Base-by-base conservation (phyloP, 2,113 vertebrate species). In the Elanus axillaris region DNA sequence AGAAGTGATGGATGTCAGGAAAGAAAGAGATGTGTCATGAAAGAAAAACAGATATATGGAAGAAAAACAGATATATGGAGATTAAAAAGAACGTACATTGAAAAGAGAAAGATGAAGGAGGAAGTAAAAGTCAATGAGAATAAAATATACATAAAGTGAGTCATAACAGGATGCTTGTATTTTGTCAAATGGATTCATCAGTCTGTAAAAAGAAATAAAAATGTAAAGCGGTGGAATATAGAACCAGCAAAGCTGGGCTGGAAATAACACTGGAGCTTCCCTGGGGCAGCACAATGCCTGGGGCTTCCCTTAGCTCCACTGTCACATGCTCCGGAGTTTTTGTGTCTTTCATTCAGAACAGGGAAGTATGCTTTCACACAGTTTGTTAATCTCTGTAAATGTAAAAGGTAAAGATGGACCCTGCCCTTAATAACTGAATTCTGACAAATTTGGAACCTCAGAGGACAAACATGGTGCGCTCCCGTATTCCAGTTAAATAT, bases 111-210 rank as follows among this genome's bases (percentile, higher is more conserved):
- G 34, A 63, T 27, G 52, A 89, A 90, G 31, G 48, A 63, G 34
- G 40, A 95, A 78, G 66, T 52, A 72, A 97, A 94, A 93, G 94
- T 88, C 88, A 76, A 88, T 82, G 53, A 38, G 36, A 92, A 86
- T 90, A 82, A 88, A 93, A 93, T 83, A 94, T 73, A 88, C 82
- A 83, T 92, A 31, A 71, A 92, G 32, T 59, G 73, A 90, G 43
- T 88, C 74, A 68, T 68, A 90, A 60, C 58, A 88, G 71, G 78
- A 82, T 86, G 71, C 23, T 92, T 90, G 25, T 53, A 7, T 86
- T 86, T 88, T 86, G 75, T 64, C 75, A 82, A 62, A 63, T 47
- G 34, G 52, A 90, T 56, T 63, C 66, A 88, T 76, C 58, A 40
- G 64, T 48, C 48, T 58, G 20, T 42, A 80, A 86, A 82, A 86